Base-by-base conservation (phyloP, 2,888 invertebrate genomes). In the Cerastis rubricosa region DNA sequence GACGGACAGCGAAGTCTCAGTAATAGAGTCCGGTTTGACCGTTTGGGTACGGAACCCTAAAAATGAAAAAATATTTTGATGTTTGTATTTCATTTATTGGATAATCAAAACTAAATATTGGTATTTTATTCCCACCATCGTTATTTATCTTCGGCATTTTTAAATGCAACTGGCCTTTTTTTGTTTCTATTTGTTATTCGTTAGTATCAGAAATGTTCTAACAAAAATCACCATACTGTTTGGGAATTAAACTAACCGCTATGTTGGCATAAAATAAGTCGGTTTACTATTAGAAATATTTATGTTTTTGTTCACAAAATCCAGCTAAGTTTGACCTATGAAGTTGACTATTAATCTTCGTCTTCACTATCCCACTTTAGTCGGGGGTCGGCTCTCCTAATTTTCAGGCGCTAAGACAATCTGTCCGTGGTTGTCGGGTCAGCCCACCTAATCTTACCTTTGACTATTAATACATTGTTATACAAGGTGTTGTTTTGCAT, bases 141-240 rank as follows among this genome's bases (percentile, higher is more conserved):
- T 43, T 11, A 45, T 70, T 72, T 51, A 29, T 19, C 1, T 57
- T 43, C 2, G 6, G 35, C 11, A n/a, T 68, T 59, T 81, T 51
- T 11, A 73, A 73, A 80, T 67, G 47, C 43, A 43, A 45, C 22
- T 51, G 35, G 43, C 19, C 66, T 57, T 71, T 74, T 72, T 74
- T 80, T 14, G 67, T 51, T 43, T 71, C 71, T 84, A 80, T 83
- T 83, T 83, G 80, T 29, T 64, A 47, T 76, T 83, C 84, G 83
- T 83, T 83, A 80, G 81, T 69, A 54, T 63, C 47, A 45, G 57
- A 64, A 47, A 63, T 70, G 19, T 80, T 59, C 40, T 45, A 59
- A 59, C 72, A 73, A 76, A 71, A 80, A 67, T 49, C 49, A 69
- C 2, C 29, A 72, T 71, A 35, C 51, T 51, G 12, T 67, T 61